A percentile compares a stretch with the other conserved stretches of the same genome.
These are phyloP conservation scores for Sapajus apella DNA, from an alignment of 2,113 vertebrate species.

Conservation along the genomic window DNA sequence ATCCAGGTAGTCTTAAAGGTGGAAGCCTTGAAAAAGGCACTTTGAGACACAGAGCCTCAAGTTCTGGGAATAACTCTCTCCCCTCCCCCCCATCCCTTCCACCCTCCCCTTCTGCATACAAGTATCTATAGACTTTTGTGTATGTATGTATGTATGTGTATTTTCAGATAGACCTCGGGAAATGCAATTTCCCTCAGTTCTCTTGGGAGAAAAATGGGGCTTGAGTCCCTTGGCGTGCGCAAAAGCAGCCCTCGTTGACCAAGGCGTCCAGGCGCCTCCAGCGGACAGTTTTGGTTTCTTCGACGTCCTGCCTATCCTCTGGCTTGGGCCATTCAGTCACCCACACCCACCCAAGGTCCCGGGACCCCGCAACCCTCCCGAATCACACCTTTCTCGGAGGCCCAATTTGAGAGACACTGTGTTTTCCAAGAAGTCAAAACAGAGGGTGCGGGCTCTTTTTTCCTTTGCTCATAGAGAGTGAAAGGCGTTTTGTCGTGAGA, in stretches of 20 bases:
- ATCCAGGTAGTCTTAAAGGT: not conserved
- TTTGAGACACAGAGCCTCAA: not conserved
- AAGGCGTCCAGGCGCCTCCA: not conserved
- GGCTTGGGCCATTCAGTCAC: rapidly evolving
- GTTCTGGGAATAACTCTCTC: not conserved
- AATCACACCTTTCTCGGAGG: not conserved
- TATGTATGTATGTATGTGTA: no score
- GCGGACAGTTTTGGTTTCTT: not conserved
- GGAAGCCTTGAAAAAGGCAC: not conserved
- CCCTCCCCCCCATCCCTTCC: no score
- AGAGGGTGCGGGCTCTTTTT: not conserved
- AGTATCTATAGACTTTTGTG: not conserved
- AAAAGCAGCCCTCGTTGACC: not conserved
- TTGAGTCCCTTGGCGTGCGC: not conserved
- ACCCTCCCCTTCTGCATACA: not conserved
- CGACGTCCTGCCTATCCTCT: not conserved
- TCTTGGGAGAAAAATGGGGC: not conserved
- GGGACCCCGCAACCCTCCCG: rapidly evolving
- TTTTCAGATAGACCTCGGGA: not conserved
- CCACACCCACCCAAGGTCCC: not conserved
- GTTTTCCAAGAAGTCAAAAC: not conserved
- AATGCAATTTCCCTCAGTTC: not conserved
- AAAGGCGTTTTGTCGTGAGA: not conserved
- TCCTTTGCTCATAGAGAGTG: not conserved
- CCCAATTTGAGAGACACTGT: not conserved